Conservation (phyloP, 2,113 vertebrate species). For the Eonycteris spelaea region DNA sequence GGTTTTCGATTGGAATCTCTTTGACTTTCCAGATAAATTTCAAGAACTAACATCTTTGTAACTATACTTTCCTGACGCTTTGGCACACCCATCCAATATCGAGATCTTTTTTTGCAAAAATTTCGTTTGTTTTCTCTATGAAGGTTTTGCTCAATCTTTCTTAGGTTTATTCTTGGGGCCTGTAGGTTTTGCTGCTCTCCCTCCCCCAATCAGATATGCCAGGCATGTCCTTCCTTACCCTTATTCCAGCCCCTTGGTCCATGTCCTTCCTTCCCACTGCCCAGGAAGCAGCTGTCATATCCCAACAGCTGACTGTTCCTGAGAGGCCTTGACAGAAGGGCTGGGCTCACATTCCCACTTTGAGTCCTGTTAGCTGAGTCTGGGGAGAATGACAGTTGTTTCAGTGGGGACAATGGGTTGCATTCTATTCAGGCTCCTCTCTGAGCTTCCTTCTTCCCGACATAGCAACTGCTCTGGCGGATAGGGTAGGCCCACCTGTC, state of each 20-base stretch:
- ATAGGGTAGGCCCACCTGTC: conserved; percentile 10
- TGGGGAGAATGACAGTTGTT: conserved; percentile 32
- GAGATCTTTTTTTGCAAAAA: background rate
- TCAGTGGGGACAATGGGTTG: background rate
- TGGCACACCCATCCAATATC: background rate
- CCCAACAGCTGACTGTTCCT: background rate
- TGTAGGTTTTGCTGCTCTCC: background rate
- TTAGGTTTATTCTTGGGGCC: background rate
- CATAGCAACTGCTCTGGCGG: conserved; percentile 36
- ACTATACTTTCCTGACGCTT: background rate
- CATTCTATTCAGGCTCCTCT: background rate
- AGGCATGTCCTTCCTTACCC: background rate
- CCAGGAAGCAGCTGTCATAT: conserved; percentile 37
- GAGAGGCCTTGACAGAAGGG: background rate
- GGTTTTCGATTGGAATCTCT: background rate
- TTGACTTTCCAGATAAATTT: background rate
- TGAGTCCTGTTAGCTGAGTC: background rate
- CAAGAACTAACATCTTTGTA: background rate
- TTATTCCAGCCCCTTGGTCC: too few species aligned
- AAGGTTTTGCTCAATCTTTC: background rate
- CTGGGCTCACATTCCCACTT: background rate
- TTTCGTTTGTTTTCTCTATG: background rate
- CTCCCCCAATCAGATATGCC: background rate
- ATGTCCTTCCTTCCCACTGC: background rate
- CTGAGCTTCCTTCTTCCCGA: background rate